Percentiles rank a stretch among this genome's conserved stretches.
Evolutionary conservation across 2,113 vertebrate genomes (phyloP).

Genomic region (Oryzias melastigma): DNA sequence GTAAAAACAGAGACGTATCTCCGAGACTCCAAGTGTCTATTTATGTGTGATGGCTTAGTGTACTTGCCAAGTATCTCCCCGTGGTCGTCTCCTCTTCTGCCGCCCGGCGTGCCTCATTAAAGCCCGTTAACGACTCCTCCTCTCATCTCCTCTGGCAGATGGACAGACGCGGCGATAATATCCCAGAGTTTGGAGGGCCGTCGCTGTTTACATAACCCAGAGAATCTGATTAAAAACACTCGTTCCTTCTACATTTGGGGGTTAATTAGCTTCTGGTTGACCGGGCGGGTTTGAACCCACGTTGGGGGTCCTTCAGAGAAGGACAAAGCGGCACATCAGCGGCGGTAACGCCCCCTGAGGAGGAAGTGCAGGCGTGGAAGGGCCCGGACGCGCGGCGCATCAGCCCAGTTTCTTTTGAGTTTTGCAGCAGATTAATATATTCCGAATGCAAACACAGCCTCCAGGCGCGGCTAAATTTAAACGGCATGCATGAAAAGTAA

Average conservation of each 20-base stretch:
- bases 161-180: slow-evolving; percentile 58
- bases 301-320: slow-evolving; percentile 45
- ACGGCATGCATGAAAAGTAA: no score
- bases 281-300: slow-evolving; percentile 48
- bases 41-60: slow-evolving; percentile 23
- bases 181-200: slow-evolving; percentile 60
- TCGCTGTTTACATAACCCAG: slow-evolving; percentile 68
- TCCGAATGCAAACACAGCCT: no score
- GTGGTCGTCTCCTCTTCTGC: slow-evolving; percentile 43
- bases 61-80: slow-evolving; percentile 49
- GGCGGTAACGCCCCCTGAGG: no score
- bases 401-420: no score
- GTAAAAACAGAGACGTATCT: slow-evolving; percentile 7
- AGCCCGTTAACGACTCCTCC: slow-evolving; percentile 60
- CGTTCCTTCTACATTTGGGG: slow-evolving; percentile 57
- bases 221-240: slow-evolving; percentile 71
- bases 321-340: slow-evolving; percentile 22
- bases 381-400: no score
- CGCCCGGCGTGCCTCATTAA: slow-evolving; percentile 61
- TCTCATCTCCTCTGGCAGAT: slow-evolving; percentile 57
- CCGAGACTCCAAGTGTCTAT: not conserved
- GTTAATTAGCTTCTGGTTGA: slow-evolving; percentile 73
- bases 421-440: no score
- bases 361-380: no score
- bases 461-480: no score